Base-by-base conservation (phyloP, 2,888 invertebrate species). In the Heliconius ismenius region DNA sequence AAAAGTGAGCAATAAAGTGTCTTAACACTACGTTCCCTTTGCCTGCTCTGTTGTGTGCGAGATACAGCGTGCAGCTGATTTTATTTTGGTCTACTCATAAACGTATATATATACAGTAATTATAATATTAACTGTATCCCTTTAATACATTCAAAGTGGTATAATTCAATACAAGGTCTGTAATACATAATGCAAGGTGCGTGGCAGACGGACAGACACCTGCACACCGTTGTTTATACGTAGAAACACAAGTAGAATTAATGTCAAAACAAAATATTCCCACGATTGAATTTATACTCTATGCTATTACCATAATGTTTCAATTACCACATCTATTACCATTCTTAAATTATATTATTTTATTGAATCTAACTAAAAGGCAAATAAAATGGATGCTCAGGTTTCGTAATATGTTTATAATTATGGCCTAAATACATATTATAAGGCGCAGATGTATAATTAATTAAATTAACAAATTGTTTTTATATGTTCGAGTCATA, bases 181-280 rank as follows among this genome's bases (percentile, higher is more conserved):
- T 73, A 73, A 83, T 83, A 82, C 82, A 84, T 83, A 83, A 83
- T 82, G 85, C 86, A 87, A 88, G 86, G 85, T 86, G 87, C 86
- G 84, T 84, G 65, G 79, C 82, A 82, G 83, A 82, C 80, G 49
- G 65, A 76, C 76, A 77, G 81, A 84, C 86, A 87, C 87, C 86
- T 87, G 86, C 86, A 80, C 76, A 79, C 79, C 65, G 54, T 67
- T 75, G 69, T 77, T 75, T 70, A 77, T 75, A 78, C 58, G 39
- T 77, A 73, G 72, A 67, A 76, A 68, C 72, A 74, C 73, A 72
- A 63, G 73, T 70, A 64, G 79, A 75, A 75, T 77, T 65, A 58
- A 77, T 73, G 67, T 67, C 69, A 32, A 65, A 49, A 58, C 74
- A 54, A 72, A 28, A 36, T 39, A 18, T 74, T 72, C 62, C 70